These are phyloP conservation scores for Antrozous pallidus DNA, from an alignment of 2,797 vertebrate species.

Conservation along the genomic window DNA sequence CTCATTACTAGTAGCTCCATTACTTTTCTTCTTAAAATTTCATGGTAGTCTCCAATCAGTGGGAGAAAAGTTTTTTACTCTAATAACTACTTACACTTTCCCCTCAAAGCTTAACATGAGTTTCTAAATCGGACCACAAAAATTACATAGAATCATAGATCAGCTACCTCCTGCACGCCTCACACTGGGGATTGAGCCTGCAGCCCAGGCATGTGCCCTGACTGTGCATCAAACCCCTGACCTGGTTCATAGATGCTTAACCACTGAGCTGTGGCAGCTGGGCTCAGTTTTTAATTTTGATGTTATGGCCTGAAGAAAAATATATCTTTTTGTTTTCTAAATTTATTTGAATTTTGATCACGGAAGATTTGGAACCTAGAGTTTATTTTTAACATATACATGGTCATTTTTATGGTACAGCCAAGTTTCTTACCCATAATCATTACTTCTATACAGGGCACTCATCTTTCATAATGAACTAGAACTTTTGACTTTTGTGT, in stretches of 20 bases:
- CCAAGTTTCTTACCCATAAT: background rate
- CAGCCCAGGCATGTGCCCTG: too few species aligned
- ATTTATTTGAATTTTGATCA: constrained; percentile 44
- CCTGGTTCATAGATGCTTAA: too few species aligned
- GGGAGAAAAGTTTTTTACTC: constrained; percentile 45
- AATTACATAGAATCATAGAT: too few species aligned
- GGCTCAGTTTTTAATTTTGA: constrained; percentile 7
- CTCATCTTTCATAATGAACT: background rate
- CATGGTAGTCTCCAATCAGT: background rate
- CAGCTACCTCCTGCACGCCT: too few species aligned
- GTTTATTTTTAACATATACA: background rate
- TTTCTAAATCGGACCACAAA: constrained; percentile 44
- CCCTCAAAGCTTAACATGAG: constrained; percentile 25
- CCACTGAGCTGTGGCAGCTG: too few species aligned
- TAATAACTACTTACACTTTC: constrained; percentile 10
- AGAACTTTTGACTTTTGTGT: background rate
- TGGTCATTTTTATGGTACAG: constrained; percentile 3
- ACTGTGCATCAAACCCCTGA: too few species aligned
- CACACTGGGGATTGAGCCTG: too few species aligned
- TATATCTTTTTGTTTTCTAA: background rate
- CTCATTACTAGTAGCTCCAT: background rate
- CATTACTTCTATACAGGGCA: background rate
- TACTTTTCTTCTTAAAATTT: constrained; percentile 56
- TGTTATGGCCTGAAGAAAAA: constrained; percentile 28
- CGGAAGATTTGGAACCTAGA: constrained; percentile 6